phyloP scores from a whole-genome alignment of 2,113 vertebrate genomes.

The Malurus alboscapulatus region DNA sequence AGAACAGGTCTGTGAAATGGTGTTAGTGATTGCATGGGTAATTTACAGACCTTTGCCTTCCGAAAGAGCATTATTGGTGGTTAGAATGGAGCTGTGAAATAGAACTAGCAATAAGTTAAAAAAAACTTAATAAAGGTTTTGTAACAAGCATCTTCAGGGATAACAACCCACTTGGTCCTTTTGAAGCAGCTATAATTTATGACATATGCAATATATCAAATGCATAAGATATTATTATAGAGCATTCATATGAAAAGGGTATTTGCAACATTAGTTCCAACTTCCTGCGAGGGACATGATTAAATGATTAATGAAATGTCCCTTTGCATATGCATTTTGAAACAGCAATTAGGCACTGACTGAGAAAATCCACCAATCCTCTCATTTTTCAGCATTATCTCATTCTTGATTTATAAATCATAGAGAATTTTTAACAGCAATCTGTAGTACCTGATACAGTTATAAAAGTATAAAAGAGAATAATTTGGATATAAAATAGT shows the following conservation, averaged over 20 bases:
- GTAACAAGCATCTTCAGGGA: constrained; percentile 93
- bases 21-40: constrained; percentile 84
- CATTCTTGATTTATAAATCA: constrained; percentile 95
- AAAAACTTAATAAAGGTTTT: constrained; percentile 87
- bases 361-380: constrained; percentile 85
- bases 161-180: constrained; percentile 87
- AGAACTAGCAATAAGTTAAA: constrained; percentile 84
- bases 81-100: constrained; percentile 81
- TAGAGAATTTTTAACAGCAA: constrained; percentile 88
- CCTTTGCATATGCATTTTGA: constrained; percentile 98
- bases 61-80: constrained; percentile 76
- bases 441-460: constrained; percentile 86
- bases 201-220: constrained; percentile 99
- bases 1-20: constrained; percentile 85
- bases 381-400: constrained; percentile 88
- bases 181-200: constrained; percentile 98
- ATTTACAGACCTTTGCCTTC: constrained; percentile 86
- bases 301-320: constrained; percentile 99
- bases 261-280: constrained; percentile 99
- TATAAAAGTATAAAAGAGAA: constrained; percentile 88
- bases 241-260: constrained; percentile 99
- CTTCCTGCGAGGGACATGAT: constrained; percentile 99
- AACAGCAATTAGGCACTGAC: constrained; percentile 98
- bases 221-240: constrained; percentile 96
- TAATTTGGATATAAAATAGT: constrained; percentile 85